Evolutionary conservation across 2,113 vertebrate genomes (phyloP).

Genomic region (Muntiacus reevesi): DNA sequence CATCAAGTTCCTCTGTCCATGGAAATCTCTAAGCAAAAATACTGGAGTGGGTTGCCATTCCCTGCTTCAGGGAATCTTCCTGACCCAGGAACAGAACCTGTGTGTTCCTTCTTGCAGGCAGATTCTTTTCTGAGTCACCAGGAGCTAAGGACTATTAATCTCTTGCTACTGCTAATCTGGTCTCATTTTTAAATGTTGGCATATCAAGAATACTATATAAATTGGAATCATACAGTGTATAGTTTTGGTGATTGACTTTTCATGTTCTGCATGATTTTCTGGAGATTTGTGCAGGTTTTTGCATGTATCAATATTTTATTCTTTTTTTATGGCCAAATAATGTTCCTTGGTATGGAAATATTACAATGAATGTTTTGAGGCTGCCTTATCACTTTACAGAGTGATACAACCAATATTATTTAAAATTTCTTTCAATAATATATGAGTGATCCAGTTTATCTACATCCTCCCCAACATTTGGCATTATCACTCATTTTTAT

Average conservation of each 20-base stretch:
- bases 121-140: background rate
- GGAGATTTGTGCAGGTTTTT: background rate
- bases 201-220: background rate
- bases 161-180: background rate
- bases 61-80: background rate
- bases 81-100: background rate
- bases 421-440: background rate
- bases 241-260: background rate
- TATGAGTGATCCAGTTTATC: background rate
- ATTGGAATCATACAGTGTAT: background rate
- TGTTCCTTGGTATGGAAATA: background rate
- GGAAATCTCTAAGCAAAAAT: background rate
- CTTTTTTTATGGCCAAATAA: background rate
- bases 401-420: background rate
- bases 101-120: background rate
- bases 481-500: background rate
- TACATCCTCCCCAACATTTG: background rate
- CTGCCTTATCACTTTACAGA: background rate
- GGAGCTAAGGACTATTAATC: background rate
- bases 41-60: background rate
- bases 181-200: background rate
- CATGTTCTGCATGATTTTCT: background rate
- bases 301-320: background rate
- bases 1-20: background rate
- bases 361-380: background rate